Base-by-base conservation (phyloP, 1,140 invertebrate genomes). In the Melitaea cinxia region DNA sequence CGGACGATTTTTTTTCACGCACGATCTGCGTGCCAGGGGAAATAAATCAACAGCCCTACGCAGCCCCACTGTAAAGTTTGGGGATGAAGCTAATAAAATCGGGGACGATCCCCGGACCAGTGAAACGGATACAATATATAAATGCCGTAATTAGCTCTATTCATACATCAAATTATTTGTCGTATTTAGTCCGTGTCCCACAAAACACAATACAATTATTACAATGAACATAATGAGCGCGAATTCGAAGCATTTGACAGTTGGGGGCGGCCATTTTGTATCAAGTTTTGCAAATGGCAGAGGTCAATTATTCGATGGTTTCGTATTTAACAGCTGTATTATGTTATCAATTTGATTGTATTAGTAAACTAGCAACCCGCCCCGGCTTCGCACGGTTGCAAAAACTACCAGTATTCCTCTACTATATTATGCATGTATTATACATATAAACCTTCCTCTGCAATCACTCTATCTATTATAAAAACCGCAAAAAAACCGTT, bases 111-210 rank as follows among this genome's bases (percentile, higher is more conserved):
- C 37, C 37, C 52, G 64, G 50, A 68, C 37, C 72, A 75, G 71
- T 70, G 85, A 82, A 80, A 85, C 72, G 82, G 75, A 82, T 83
- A 85, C 83, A 84, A 84, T 83, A 84, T 83, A 84, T 84, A 85
- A 85, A 87, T 75, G 78, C 65, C 66, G 70, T 88, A 84, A 88
- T 88, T 85, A 85, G 78, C 75, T 78, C 73, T 78, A 88, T 88
- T 88, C 85, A 85, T 82, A 78, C 73, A 80, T 75, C 75, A 83
- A 85, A 88, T 85, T 79, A 82, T 82, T 76, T 66, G 68, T 54
- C 52, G 70, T 75, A 77, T 80, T 80, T 65, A 52, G 58, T 58
- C 50, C 52, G 50, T 62, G 57, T 56, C 53, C 71, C 68, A 68
- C 70, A 75, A 78, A 68, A 42, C 58, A 74, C 69, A 75, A 75